These are phyloP conservation scores for Scaptomyza graminum DNA, from an alignment of 1,140 invertebrate genomes.

Conservation along the genomic window DNA sequence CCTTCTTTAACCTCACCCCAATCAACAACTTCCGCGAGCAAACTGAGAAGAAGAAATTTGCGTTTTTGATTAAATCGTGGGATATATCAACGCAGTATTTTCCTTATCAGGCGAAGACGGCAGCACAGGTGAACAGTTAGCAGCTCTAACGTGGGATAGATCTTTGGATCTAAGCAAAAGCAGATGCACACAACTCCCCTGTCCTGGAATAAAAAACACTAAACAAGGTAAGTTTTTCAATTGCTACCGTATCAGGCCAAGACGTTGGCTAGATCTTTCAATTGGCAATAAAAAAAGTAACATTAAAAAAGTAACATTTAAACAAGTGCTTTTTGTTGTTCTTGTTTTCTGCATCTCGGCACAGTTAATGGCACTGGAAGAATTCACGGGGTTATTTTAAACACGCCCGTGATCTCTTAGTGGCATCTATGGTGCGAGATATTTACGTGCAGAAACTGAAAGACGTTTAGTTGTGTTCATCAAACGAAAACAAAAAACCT, in stretches of 20 bases:
- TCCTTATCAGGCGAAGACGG: slow-evolving; percentile 49
- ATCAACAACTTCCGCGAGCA: slow-evolving; percentile 64
- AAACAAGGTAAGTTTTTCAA: slow-evolving; percentile 8
- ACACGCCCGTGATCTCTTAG: slow-evolving; percentile 84
- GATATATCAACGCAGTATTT: slow-evolving; percentile 58
- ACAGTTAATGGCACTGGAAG: slow-evolving; percentile 85
- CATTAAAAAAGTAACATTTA: not conserved
- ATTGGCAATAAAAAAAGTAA: not conserved
- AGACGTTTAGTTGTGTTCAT: slow-evolving; percentile 49
- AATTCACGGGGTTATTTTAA: slow-evolving; percentile 84
- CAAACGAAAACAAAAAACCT: slow-evolving; percentile 34
- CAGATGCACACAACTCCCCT: not conserved
- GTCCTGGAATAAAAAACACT: not conserved
- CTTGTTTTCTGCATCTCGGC: slow-evolving; percentile 63
- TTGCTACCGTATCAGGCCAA: slow-evolving; percentile 20
- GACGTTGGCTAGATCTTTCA: slow-evolving; percentile 20
- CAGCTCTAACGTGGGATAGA: slow-evolving; percentile 49
- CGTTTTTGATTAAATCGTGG: slow-evolving; percentile 82
- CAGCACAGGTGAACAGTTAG: slow-evolving; percentile 38
- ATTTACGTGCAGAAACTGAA: slow-evolving; percentile 40
- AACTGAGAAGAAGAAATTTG: slow-evolving; percentile 60
- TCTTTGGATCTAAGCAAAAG: slow-evolving; percentile 13
- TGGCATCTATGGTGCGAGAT: slow-evolving; percentile 84
- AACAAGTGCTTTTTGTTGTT: not conserved
- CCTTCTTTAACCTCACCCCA: slow-evolving; percentile 27